These are phyloP conservation scores for Daptonema setosum DNA, from an alignment of 2,888 invertebrate species.

Conservation along the genomic window DNA sequence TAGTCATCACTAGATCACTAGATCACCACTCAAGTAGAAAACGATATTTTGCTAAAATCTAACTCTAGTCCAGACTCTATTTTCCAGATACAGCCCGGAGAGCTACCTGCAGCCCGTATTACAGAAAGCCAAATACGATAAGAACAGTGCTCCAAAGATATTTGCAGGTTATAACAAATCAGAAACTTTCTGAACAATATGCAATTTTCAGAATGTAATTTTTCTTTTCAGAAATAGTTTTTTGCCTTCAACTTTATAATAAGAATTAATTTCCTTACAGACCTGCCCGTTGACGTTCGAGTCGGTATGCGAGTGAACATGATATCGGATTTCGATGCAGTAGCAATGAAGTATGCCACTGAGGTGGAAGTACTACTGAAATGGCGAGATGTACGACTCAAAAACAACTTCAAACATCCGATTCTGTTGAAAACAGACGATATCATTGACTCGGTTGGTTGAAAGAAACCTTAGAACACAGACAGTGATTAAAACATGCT, in stretches of 20 bases:
- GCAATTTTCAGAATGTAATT: too few species aligned
- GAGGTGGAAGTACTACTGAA: conserved; percentile 19
- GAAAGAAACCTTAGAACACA: too few species aligned
- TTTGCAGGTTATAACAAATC: conserved; percentile 16
- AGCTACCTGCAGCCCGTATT: conserved; percentile 21
- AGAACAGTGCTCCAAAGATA: conserved; percentile 19
- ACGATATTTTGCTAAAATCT: too few species aligned
- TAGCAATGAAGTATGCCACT: conserved; percentile 21
- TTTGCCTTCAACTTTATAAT: neutral
- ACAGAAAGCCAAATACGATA: conserved; percentile 19
- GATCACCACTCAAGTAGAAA: too few species aligned
- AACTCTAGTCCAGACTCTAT: too few species aligned
- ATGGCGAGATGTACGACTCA: conserved; percentile 15
- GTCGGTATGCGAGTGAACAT: conserved; percentile 18
- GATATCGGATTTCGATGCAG: conserved; percentile 21
- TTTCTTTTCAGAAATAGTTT: neutral
- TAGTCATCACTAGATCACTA: too few species aligned
- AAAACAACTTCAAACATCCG: neutral
- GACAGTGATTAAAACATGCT: too few species aligned
- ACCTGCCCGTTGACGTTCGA: conserved; percentile 20
- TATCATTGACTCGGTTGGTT: too few species aligned
- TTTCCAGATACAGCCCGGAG: conserved; percentile 18
- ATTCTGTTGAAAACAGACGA: too few species aligned
- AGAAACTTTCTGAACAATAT: too few species aligned
- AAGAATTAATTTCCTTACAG: conserved; percentile 10